Percentiles rank a stretch among this genome's conserved stretches.
These are phyloP conservation scores for Acestrorhynchus altus DNA, from an alignment of 2,797 vertebrate species.

Conservation along the genomic window DNA sequence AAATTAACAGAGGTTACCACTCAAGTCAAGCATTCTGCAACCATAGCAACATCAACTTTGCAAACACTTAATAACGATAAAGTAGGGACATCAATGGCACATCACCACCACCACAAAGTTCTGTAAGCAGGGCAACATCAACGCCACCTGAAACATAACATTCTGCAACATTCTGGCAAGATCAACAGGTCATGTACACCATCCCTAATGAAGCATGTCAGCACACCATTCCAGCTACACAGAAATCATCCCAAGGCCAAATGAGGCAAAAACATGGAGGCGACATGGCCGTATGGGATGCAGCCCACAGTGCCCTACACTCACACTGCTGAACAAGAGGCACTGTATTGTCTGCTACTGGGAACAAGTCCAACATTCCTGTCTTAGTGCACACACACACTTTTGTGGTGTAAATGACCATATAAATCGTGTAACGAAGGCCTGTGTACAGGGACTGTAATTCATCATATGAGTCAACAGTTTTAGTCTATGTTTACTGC, in stretches of 20 bases:
- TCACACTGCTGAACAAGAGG: background rate
- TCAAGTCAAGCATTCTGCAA: no score
- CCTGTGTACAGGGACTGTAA: background rate
- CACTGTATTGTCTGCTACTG: slow-evolving; percentile 19
- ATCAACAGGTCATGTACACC: background rate
- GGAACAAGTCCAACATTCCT: slow-evolving; percentile 30
- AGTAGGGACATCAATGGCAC: no score
- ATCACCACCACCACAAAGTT: no score
- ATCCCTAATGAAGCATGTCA: background rate
- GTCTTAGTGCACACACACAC: background rate
- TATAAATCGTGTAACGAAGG: background rate
- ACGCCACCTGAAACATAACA: no score
- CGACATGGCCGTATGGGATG: background rate
- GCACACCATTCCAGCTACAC: background rate
- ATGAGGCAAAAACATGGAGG: background rate
- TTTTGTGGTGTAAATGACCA: background rate
- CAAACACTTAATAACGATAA: no score
- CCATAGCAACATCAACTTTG: no score
- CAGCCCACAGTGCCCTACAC: slow-evolving; percentile 10
- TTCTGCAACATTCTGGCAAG: no score
- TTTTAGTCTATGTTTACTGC: background rate
- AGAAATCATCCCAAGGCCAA: background rate
- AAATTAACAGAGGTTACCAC: no score
- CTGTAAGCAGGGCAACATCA: no score
- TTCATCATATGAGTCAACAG: background rate